Conservation (phyloP, 2,113 vertebrate genomes). For the Cynoglossus semilaevis region DNA sequence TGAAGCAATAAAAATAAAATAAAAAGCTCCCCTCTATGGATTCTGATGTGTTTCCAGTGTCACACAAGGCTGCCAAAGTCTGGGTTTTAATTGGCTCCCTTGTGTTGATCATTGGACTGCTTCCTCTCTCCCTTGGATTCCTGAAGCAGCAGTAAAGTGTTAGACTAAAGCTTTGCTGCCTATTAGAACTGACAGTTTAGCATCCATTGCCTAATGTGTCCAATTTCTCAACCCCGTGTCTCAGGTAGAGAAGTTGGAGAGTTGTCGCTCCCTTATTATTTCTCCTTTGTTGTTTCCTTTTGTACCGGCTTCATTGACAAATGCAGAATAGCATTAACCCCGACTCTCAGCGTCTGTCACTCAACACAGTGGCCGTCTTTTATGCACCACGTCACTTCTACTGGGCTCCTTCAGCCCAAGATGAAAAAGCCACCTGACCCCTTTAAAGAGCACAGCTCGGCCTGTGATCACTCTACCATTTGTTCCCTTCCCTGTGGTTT, state of each 20-base stretch:
- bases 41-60: slow-evolving; percentile 65
- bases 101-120: slow-evolving; percentile 73
- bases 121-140: slow-evolving; percentile 44
- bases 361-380: slow-evolving; percentile 60
- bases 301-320: slow-evolving; percentile 23
- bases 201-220: slow-evolving; percentile 63
- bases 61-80: slow-evolving; percentile 72
- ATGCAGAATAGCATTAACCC: slow-evolving; percentile 53
- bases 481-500: slow-evolving; percentile 62
- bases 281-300: slow-evolving; percentile 43
- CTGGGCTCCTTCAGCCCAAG: slow-evolving; percentile 48
- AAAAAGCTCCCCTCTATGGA: slow-evolving; percentile 48
- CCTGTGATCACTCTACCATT: slow-evolving; percentile 77
- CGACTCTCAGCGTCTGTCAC: slow-evolving; percentile 45
- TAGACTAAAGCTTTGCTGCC: slow-evolving; percentile 43
- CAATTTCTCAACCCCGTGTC: slow-evolving; percentile 52
- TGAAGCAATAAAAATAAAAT: slow-evolving; percentile 51
- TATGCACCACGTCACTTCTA: slow-evolving; percentile 57
- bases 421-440: slow-evolving; percentile 78
- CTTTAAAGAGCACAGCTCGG: slow-evolving; percentile 47
- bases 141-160: slow-evolving; percentile 53
- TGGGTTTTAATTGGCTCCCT: slow-evolving; percentile 76
- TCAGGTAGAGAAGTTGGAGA: slow-evolving; percentile 24
- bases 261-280: slow-evolving; percentile 26
- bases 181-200: slow-evolving; percentile 74